phyloP scores from a whole-genome alignment of 2,797 vertebrate genomes.

The Monodelphis domestica region DNA sequence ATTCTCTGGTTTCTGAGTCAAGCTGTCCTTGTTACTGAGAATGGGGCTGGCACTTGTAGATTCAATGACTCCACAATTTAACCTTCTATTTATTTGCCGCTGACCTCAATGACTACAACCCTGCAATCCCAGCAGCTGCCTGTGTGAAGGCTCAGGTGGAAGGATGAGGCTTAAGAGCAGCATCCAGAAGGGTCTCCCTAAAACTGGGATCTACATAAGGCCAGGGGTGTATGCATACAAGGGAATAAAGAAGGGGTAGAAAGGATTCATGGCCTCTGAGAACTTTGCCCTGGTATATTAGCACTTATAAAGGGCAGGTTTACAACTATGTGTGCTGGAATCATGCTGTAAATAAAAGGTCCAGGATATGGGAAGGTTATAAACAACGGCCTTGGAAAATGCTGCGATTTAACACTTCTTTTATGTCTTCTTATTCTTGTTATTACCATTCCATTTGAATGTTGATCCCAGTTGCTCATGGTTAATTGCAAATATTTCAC shows the following conservation, averaged over 20 bases:
- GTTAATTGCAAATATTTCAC: slow-evolving; percentile 55
- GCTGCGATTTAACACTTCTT: slow-evolving; percentile 52
- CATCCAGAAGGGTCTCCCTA: slow-evolving; percentile 44
- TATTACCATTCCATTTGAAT: slow-evolving; percentile 60
- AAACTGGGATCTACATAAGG: background rate
- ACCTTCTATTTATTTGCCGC: slow-evolving; percentile 24
- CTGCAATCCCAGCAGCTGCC: background rate
- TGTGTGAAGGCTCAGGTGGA: background rate
- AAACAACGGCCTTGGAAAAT: background rate
- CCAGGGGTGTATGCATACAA: background rate
- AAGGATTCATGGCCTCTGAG: slow-evolving; percentile 6
- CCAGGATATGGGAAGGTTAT: slow-evolving; percentile 17
- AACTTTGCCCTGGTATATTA: slow-evolving; percentile 27
- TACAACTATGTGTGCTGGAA: slow-evolving; percentile 44
- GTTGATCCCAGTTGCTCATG: slow-evolving; percentile 50
- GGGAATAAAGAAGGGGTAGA: slow-evolving; percentile 1
- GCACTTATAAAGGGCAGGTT: slow-evolving; percentile 5
- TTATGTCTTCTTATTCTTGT: slow-evolving; percentile 48
- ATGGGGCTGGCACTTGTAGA: slow-evolving; percentile 26
- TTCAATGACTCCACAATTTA: slow-evolving; percentile 18
- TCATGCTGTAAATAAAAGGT: background rate
- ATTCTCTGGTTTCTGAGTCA: slow-evolving; percentile 52
- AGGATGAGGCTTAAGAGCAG: background rate
- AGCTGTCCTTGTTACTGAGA: slow-evolving; percentile 12
- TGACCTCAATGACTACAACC: slow-evolving; percentile 9